These are phyloP conservation scores for Parapristionchus giblindavisi DNA, from an alignment of 2,888 invertebrate genomes.

Conservation along the genomic window DNA sequence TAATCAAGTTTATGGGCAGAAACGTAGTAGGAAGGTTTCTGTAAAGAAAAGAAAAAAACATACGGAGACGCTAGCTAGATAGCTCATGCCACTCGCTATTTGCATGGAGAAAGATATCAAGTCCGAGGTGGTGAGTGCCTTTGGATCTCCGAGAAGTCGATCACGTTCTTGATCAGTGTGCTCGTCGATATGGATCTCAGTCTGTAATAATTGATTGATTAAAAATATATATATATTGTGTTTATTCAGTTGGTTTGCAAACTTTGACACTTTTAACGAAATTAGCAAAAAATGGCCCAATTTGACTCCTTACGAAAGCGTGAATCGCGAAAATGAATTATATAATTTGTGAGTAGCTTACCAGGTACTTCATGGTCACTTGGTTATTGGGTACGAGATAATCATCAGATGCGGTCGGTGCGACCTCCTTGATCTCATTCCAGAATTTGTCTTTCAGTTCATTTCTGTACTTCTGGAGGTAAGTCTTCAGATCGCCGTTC, in stretches of 20 bases:
- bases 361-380: not conserved
- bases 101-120: constrained; percentile 94
- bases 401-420: not conserved
- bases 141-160: constrained; percentile 6
- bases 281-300: no score
- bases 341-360: not conserved
- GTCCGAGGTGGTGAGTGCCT: constrained; percentile 70
- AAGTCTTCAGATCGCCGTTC: constrained; percentile 46
- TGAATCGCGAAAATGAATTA: not conserved
- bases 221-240: not conserved
- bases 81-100: constrained; percentile 96
- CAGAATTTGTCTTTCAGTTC: constrained; percentile 28
- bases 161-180: constrained; percentile 16
- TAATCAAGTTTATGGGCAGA: not conserved
- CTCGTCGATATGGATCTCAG: not conserved
- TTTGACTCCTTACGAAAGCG: no score
- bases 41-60: not conserved
- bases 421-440: constrained; percentile 17
- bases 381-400: constrained; percentile 34
- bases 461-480: constrained; percentile 36
- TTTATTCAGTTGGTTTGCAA: no score
- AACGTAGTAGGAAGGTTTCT: no score
- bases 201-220: constrained; percentile 3
- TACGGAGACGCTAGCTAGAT: constrained; percentile 89
- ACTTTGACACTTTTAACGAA: no score